Base-by-base conservation (phyloP, 30 jellyfish, hydroid and myxozoan species). In the Rhopilema esculentum region DNA sequence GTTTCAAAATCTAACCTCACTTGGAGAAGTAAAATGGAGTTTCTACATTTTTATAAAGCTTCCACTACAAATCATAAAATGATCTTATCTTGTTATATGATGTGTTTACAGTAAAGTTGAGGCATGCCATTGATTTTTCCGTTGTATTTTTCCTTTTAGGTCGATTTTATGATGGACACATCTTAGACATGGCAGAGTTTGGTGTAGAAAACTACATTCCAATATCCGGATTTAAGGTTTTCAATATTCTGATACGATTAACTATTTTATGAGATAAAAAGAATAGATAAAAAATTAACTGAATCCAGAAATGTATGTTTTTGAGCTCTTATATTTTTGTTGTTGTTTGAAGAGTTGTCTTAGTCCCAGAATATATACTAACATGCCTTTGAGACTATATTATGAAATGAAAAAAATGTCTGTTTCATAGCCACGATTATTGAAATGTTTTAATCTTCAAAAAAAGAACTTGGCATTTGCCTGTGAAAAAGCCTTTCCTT, bases 101-200 rank as follows among this genome's bases (percentile, higher is more conserved):
- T 70, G 81, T 8, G 2, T 48, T 48, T n/a, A n/a, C n/a, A n/a
- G n/a, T n/a, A n/a, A n/a, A 28, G 16, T 75, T 4, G 9, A 48
- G 21, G 21, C 21, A 12, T 15, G 8, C 2, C 9, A 27, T 4
- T 48, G 88, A 49, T 65, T 52, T 7, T 31, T 57, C n/a, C 66
- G 15, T 51, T 19, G 19, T 24, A 24, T 19, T 6, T 25, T 71
- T 15, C 26, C 26, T 79, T 74, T 48, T 30, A 94, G 98, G 98
- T 23, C 80, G 97, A 19, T 89, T 94, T 68, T 89, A 76, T 68
- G 98, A 89, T 84, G 82, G 90, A 51, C 98, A 94, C 72, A 75
- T 89, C 9, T 72, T 94, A 33, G 98, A 94, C 64, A 94, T 94
- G 98, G 81, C 86, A 51, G 98, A 94, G 69, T 75, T 94, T 70